Conservation (phyloP, 2,888 invertebrate genomes). For the Peribatodes rhomboidaria region DNA sequence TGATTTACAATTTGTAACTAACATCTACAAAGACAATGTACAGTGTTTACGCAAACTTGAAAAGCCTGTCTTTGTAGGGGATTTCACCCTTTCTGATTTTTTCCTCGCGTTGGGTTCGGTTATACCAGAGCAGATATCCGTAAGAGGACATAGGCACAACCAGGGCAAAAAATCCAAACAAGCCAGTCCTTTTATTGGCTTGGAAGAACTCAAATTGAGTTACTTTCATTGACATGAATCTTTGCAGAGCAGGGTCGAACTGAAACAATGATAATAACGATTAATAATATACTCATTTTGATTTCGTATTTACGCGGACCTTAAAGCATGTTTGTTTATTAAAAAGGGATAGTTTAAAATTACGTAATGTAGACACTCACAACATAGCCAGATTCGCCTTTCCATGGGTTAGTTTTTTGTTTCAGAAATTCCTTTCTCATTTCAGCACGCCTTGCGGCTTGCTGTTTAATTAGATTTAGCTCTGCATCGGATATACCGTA, state of each 20-base stretch:
- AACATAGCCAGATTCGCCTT: conserved; percentile 89
- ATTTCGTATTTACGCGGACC: neutral
- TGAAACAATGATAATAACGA: conserved; percentile 73
- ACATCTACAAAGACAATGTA: conserved; percentile 19
- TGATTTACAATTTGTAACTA: conserved; percentile 29
- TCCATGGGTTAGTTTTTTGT: conserved; percentile 90
- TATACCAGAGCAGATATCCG: conserved; percentile 82
- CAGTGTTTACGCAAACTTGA: conserved; percentile 87
- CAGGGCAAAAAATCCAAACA: conserved; percentile 81
- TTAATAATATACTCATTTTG: neutral
- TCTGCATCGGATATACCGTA: conserved; percentile 85
- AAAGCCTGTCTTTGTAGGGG: conserved; percentile 90
- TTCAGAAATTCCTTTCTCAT: conserved; percentile 91
- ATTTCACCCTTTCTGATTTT: conserved; percentile 90
- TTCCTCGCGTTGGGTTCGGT: conserved; percentile 85
- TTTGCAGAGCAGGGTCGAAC: conserved; percentile 93
- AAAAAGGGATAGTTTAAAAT: conserved; percentile 52
- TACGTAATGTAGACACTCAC: conserved; percentile 89
- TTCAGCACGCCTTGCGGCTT: conserved; percentile 86
- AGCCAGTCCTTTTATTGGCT: conserved; percentile 86
- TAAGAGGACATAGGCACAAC: conserved; percentile 86
- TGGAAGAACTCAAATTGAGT: conserved; percentile 89
- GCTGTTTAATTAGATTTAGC: conserved; percentile 85
- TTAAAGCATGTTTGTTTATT: conserved; percentile 34
- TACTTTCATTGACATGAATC: conserved; percentile 90